Evolutionary conservation across 2,888 invertebrate species (phyloP).

Genomic region (Idaea aversata): DNA sequence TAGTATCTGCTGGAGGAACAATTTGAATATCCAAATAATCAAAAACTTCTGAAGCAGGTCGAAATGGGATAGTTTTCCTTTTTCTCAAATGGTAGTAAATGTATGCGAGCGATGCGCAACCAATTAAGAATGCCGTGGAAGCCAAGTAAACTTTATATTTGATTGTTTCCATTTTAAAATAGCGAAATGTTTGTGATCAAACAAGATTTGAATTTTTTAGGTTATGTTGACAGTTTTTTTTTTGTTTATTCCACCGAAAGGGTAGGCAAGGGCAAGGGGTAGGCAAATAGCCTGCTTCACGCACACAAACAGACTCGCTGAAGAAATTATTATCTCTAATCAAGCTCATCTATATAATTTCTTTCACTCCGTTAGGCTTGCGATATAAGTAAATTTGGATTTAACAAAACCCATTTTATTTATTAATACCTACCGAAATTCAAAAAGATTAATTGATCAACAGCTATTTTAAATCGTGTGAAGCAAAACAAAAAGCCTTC

Average conservation of each 20-base stretch:
- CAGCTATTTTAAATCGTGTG: no score
- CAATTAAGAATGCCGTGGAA: background rate
- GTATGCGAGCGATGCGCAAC: background rate
- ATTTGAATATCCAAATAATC: conserved; percentile 50
- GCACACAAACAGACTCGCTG: no score
- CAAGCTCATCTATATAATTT: no score
- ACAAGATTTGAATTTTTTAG: background rate
- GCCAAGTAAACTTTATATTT: background rate
- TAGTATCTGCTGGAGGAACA: conserved; percentile 46
- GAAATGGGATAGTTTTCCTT: background rate
- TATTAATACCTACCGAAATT: no score
- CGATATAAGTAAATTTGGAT: no score
- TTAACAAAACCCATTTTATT: no score
- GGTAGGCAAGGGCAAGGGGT: no score
- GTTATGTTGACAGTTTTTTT: background rate
- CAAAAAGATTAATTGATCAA: no score
- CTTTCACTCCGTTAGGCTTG: no score
- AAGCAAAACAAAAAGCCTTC: no score
- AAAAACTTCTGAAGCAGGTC: conserved; percentile 46
- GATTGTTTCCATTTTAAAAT: background rate
- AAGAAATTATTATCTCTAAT: no score
- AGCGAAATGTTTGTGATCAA: background rate
- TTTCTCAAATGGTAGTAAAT: conserved; percentile 12
- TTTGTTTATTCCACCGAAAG: background rate
- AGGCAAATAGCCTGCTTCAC: no score